Evolutionary conservation across 1,140 invertebrate species (phyloP).

Genomic region (Drosophila sulfurigaster): DNA sequence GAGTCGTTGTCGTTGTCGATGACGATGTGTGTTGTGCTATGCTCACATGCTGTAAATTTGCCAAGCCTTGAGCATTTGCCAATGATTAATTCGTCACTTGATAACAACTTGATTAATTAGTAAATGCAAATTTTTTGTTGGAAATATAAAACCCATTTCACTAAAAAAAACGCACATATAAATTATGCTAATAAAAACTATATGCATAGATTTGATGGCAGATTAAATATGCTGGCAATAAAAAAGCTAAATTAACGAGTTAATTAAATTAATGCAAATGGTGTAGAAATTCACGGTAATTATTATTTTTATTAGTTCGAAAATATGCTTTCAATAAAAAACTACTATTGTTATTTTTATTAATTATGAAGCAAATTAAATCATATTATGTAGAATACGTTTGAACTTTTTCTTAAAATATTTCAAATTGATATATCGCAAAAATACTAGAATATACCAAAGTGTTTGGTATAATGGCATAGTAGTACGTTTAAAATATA

Average conservation of each 20-base stretch:
- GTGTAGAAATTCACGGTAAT: not conserved
- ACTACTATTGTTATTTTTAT: too few species aligned
- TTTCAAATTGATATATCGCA: too few species aligned
- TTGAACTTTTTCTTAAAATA: too few species aligned
- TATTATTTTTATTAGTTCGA: not conserved
- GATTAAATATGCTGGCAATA: not conserved
- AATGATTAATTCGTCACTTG: constrained; percentile 53
- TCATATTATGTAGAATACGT: too few species aligned
- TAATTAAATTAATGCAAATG: too few species aligned
- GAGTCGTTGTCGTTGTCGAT: not conserved
- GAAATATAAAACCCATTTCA: constrained; percentile 6
- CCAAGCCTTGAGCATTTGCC: constrained; percentile 41
- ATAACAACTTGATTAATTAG: constrained; percentile 37
- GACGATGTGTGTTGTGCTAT: constrained; percentile 11
- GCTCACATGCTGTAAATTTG: constrained; percentile 26
- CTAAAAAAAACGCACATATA: constrained; percentile 13
- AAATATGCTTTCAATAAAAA: too few species aligned
- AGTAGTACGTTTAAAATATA: too few species aligned
- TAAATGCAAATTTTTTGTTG: constrained; percentile 25
- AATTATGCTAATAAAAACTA: constrained; percentile 9
- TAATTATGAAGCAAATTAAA: too few species aligned
- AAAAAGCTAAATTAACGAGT: not conserved
- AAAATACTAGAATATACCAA: too few species aligned
- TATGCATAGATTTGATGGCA: not conserved
- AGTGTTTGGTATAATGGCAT: too few species aligned